phyloP scores from a whole-genome alignment of 1,140 invertebrate species.

The Nebria ingens region DNA sequence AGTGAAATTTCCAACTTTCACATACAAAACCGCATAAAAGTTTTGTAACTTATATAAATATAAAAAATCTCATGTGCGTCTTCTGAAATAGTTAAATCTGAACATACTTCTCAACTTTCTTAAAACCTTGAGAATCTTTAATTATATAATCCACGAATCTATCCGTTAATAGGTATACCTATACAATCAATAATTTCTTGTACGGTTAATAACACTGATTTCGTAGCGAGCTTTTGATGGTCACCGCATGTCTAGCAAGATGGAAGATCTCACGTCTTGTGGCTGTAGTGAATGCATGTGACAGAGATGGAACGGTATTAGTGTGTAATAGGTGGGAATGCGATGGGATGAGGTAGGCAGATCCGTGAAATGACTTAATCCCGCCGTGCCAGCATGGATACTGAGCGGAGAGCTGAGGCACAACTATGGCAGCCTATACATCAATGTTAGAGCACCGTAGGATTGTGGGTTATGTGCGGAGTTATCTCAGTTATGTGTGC shows the following conservation, averaged over 20 bases:
- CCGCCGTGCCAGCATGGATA: constrained; percentile 6
- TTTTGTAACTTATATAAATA: too few species aligned
- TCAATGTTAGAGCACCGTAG: background rate
- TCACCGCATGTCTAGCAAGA: background rate
- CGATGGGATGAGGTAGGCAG: constrained; percentile 3
- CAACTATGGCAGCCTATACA: constrained; percentile 3
- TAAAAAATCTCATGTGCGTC: too few species aligned
- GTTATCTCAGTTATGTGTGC: constrained; percentile 1
- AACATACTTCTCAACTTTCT: too few species aligned
- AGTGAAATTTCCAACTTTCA: too few species aligned
- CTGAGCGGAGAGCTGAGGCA: background rate
- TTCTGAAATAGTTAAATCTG: too few species aligned
- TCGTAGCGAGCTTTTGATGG: background rate
- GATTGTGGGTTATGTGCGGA: constrained; percentile 4
- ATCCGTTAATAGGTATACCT: too few species aligned
- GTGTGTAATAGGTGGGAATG: background rate
- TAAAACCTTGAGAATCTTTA: too few species aligned
- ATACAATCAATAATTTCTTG: too few species aligned
- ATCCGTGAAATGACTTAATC: constrained; percentile 8
- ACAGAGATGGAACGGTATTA: background rate
- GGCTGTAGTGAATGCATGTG: background rate
- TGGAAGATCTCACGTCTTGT: background rate
- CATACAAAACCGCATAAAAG: too few species aligned
- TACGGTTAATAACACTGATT: too few species aligned
- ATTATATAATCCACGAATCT: too few species aligned